phyloP scores from a whole-genome alignment of 2,113 vertebrate species.

The Nestor notabilis region DNA sequence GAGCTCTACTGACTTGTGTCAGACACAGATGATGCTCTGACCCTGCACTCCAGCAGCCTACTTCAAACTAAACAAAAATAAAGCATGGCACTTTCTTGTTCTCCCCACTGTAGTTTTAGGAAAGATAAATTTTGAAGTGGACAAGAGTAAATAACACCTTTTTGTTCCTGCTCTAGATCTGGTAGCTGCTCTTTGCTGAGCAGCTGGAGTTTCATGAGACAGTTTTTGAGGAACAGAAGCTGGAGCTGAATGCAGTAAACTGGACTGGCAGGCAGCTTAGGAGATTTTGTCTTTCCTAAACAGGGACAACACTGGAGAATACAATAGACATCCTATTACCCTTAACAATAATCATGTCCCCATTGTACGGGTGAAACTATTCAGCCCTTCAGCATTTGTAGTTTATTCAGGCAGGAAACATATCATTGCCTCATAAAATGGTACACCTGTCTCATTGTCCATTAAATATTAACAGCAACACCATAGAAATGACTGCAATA shows the following conservation, averaged over 20 bases:
- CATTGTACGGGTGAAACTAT: background rate
- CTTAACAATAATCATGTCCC: background rate
- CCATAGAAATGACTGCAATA: background rate
- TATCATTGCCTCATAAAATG: conserved; percentile 49
- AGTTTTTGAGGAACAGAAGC: background rate
- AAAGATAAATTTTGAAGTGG: background rate
- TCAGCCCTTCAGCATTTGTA: background rate
- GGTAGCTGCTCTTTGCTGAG: background rate
- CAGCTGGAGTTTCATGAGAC: background rate
- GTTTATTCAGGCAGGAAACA: background rate
- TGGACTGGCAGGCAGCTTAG: background rate
- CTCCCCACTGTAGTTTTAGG: background rate
- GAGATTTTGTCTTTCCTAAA: background rate
- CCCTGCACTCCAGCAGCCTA: background rate
- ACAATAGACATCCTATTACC: background rate
- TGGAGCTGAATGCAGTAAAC: background rate
- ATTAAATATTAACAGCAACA: conserved; percentile 67
- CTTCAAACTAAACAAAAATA: background rate
- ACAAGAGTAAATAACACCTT: background rate
- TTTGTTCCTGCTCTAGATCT: accelerated
- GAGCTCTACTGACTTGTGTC: background rate
- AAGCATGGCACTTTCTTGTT: background rate
- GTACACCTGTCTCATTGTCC: conserved; percentile 31
- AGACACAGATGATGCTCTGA: background rate
- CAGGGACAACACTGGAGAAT: background rate